phyloP scores from a whole-genome alignment of 2,797 vertebrate genomes.

The Myiotriccus ornatus region DNA sequence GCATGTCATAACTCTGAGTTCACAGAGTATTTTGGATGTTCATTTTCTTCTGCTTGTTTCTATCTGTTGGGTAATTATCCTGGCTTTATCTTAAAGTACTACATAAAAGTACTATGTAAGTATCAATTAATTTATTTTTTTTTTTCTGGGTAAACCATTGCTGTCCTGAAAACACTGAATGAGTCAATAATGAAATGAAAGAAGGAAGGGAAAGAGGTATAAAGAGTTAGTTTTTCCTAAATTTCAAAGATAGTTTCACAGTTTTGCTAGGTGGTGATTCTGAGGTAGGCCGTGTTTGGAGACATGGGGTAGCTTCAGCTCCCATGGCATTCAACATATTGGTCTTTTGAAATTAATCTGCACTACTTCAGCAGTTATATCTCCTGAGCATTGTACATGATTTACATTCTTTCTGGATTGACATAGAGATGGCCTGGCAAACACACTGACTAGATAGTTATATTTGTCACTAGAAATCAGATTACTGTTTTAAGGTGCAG shows the following conservation, averaged over 20 bases:
- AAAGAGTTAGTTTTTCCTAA: not conserved
- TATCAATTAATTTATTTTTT: not conserved
- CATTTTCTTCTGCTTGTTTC: not conserved
- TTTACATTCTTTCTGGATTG: not conserved
- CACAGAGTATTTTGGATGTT: not conserved
- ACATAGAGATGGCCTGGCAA: not conserved
- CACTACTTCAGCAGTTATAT: not conserved
- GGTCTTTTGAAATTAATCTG: not conserved
- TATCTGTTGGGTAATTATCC: not conserved
- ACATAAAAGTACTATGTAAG: not conserved
- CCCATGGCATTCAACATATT: rapidly evolving
- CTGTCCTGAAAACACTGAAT: not conserved
- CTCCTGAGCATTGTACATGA: rapidly evolving
- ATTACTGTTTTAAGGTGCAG: not conserved
- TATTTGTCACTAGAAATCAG: not conserved
- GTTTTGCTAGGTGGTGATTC: not conserved
- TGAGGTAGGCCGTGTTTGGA: not conserved
- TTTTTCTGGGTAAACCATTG: not conserved
- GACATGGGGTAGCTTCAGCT: not conserved
- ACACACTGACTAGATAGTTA: not conserved
- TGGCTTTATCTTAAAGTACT: not conserved
- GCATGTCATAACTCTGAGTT: not conserved
- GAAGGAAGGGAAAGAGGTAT: not conserved
- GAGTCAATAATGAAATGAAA: not conserved
- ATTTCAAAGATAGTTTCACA: not conserved